Conservation (phyloP, 2,113 vertebrate genomes). For the Lethenteron reissneri region DNA sequence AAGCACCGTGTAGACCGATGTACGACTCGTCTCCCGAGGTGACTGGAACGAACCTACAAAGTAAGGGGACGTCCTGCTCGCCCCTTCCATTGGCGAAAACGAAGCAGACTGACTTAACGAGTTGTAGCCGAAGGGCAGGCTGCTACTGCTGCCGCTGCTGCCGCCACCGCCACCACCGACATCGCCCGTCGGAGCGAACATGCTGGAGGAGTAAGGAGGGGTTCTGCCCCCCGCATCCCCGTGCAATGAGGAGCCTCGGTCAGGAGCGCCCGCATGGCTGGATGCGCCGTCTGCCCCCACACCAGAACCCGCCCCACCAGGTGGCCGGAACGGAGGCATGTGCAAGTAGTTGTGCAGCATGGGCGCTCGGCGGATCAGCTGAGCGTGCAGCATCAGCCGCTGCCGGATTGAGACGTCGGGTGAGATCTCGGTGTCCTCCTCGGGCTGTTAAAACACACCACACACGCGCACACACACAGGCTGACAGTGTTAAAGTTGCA, state of each 20-base stretch:
- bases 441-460: slow-evolving; percentile 30
- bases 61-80: slow-evolving; percentile 35
- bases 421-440: slow-evolving; percentile 80
- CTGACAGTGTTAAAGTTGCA: neutral
- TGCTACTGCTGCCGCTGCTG: no score
- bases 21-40: neutral
- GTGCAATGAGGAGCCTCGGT: slow-evolving; percentile 21
- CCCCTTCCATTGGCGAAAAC: slow-evolving; percentile 16
- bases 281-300: slow-evolving; percentile 42
- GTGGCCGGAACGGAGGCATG: slow-evolving; percentile 83
- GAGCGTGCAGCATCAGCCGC: slow-evolving; percentile 69
- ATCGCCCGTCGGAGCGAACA: no score
- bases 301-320: slow-evolving; percentile 49
- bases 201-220: slow-evolving; percentile 24
- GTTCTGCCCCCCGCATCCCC: slow-evolving; percentile 5
- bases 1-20: slow-evolving; percentile 33
- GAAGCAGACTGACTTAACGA: no score
- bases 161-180: no score
- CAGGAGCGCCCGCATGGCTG: slow-evolving; percentile 37
- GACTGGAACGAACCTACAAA: neutral
- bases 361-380: slow-evolving; percentile 79
- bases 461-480: neutral
- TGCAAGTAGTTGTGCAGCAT: slow-evolving; percentile 98
- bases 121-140: no score
- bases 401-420: slow-evolving; percentile 82